Conservation (phyloP, 2,113 vertebrate genomes). For the Thalassoma bifasciatum region DNA sequence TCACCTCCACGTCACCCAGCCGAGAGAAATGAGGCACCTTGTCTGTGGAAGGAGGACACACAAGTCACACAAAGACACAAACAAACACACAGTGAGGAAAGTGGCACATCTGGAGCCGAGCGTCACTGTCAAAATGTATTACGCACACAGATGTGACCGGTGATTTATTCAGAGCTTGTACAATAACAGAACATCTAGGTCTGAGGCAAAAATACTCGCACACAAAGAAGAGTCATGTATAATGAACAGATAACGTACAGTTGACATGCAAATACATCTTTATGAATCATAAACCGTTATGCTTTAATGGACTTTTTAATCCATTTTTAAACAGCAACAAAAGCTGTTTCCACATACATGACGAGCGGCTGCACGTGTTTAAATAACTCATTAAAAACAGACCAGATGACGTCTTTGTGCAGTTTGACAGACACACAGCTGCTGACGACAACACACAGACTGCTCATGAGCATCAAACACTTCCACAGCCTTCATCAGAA, state of each 20-base stretch:
- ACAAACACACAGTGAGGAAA: conserved; percentile 21
- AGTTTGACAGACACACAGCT: conserved; percentile 3
- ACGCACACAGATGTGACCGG: conserved; percentile 24
- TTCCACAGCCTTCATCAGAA: neutral
- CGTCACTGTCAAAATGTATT: conserved; percentile 37
- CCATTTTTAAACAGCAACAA: neutral
- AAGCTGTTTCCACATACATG: neutral
- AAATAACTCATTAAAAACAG: conserved; percentile 4
- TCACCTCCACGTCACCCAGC: conserved; percentile 93
- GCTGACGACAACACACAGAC: conserved; percentile 10
- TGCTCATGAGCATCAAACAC: neutral
- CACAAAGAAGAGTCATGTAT: neutral
- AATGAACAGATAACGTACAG: neutral
- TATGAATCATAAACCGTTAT: neutral
- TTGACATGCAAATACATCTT: neutral
- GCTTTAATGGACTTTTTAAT: neutral
- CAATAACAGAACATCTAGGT: neutral
- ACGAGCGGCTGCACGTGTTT: neutral
- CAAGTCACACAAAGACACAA: conserved; percentile 31
- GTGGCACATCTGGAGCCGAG: conserved; percentile 44
- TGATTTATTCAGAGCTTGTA: conserved; percentile 35
- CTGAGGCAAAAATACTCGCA: neutral
- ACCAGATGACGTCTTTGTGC: neutral
- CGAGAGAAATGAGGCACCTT: conserved; percentile 94
- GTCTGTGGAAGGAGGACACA: conserved; percentile 77